Base-by-base conservation (phyloP, 2,797 vertebrate genomes). In the Macroramphosus scolopax region DNA sequence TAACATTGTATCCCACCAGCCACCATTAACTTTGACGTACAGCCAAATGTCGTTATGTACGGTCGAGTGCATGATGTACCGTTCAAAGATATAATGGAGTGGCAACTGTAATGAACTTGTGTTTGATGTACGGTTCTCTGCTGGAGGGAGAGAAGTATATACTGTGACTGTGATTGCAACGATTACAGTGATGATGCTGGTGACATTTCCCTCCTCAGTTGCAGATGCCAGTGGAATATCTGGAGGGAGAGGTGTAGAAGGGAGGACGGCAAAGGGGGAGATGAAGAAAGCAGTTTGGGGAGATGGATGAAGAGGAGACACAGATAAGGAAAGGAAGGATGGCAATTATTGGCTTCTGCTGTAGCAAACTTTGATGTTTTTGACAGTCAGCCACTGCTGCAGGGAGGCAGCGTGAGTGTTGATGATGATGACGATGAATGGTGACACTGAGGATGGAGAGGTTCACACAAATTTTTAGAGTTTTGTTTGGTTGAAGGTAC, bases 1-100 rank as follows among this genome's bases (percentile, higher is more conserved):
- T 48, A 61, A 53, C 69, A 60, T 70, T 77, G 51, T 51, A 45
- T 26, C 69, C 74, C 63, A 79, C 57, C 74, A 75, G 70, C 77
- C 60, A 68, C 79, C 79, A 75, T 85, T 87, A 84, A 74, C 55
- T 65, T 33, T 81, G 82, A 85, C 70, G 55, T 57, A 73, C 77
- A 76, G 76, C 77, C 78, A 70, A 78, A 79, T 63, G 72, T 76
- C 36, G 15, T 74, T 74, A 75, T 69, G 65, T 72, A 75, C 36
- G 73, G 69, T 69, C 48, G 68, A 61, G 76, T 78, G 79, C 76
- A 53, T 82, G 83, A 86, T 81, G 77, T 81, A 82, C 58, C 28
- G 63, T 61, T 38, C 30, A 4, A 51, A 74, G 54, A 67, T 58
- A 71, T 80, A 81, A 80, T 64, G 70, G 69, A 82, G 76, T 59